Evolutionary conservation across 2,888 invertebrate species (phyloP), one percentile per base, ranked within the genome.

Genomic region (Temnothorax rugatulus): DNA sequence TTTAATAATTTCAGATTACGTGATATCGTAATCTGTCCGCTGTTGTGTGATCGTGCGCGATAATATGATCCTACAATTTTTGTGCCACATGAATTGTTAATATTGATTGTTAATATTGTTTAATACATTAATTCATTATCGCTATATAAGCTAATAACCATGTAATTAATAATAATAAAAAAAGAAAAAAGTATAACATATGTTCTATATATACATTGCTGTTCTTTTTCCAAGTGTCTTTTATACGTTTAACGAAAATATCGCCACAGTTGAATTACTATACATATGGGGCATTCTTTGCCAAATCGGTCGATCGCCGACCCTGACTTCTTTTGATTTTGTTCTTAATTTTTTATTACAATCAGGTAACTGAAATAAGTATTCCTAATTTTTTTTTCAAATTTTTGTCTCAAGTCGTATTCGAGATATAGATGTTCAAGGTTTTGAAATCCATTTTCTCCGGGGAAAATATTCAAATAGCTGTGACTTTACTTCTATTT

Each of bases 1-100:
- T 93, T 86, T 94, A 87, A 92, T 79, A 21, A 18, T 47, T 41
- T 47, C 63, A 47, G 38, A 61, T 54, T 76, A 38, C 44, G 25
- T 50, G 15, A 47, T 44, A 13, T 73, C 18, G 71, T 38, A 47
- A 50, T 63, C 8, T 50, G 76, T 59, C 25, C 11, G 18, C 7
- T 57, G 52, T 59, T 79, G 25, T 57, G 25, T 68, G 52, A 76
- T 76, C 38, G 18, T 54, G 29, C 7, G 54, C 71, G 29, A 57
- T 47, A 44, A 79, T 25, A 44, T 41, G 34, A 38, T 29, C 34
- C 54, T n/a, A 13, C 47, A 81, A 18, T 47, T 54, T 77, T 54
- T 77, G 77, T 77, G 77, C 77, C 77, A 77, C 73, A 25, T 41
- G 4, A 41, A 54, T 77, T 15, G 71, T 77, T 71, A 69, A 77